Conservation (phyloP, 2,888 invertebrate genomes). For the Caenorhabditis sp. region DNA sequence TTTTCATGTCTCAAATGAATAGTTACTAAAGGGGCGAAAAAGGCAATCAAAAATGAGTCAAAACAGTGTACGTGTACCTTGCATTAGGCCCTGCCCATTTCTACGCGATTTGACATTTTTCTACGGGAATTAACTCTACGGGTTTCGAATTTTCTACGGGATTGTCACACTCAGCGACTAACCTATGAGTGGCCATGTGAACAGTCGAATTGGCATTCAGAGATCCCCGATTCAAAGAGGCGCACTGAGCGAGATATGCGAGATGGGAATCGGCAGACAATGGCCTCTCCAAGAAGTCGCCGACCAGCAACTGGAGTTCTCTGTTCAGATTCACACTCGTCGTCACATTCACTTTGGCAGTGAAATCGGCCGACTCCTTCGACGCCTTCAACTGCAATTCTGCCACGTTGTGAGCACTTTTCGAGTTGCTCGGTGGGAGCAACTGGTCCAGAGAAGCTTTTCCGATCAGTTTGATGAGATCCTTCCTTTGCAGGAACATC, state of each 20-base stretch:
- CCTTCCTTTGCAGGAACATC: conserved; percentile 80
- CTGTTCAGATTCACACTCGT: conserved; percentile 78
- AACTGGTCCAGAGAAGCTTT: conserved; percentile 69
- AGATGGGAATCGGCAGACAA: conserved; percentile 72
- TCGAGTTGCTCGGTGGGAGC: conserved; percentile 79
- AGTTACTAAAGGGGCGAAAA: no score
- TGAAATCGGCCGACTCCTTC: conserved; percentile 70
- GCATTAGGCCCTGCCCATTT: no score
- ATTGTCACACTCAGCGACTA: no score
- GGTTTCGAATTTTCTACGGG: no score
- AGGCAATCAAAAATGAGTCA: no score
- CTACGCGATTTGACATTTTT: no score
- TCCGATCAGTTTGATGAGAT: conserved; percentile 74
- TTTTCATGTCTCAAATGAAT: no score
- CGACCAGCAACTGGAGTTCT: conserved; percentile 77
- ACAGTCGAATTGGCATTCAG: conserved; percentile 70
- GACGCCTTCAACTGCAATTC: conserved; percentile 74
- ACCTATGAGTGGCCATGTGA: conserved; percentile 77
- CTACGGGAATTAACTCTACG: no score
- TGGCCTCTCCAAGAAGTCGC: conserved; percentile 72
- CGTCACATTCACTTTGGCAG: conserved; percentile 75
- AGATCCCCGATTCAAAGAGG: conserved; percentile 73
- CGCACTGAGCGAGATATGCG: conserved; percentile 75
- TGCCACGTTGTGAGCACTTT: conserved; percentile 76
- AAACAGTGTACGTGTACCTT: no score